Conservation (phyloP, 2,797 vertebrate genomes). For the Rhynchonycteris naso region DNA sequence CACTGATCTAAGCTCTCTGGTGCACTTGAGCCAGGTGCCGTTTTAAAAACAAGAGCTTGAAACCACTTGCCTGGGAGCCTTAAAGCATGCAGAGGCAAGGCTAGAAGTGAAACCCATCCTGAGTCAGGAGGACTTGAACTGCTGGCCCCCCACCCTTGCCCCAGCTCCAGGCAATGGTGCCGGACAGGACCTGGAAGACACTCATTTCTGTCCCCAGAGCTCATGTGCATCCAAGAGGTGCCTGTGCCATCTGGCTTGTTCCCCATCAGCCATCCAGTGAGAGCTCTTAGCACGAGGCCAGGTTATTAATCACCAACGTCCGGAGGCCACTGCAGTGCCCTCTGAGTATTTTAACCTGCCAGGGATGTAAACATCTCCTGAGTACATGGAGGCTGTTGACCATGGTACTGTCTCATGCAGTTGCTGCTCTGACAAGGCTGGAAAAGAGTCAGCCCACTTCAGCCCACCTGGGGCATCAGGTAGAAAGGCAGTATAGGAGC, state of each 20-base stretch:
- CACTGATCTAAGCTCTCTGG: accelerated
- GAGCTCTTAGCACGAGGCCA: background rate
- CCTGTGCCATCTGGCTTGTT: accelerated
- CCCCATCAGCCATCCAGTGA: background rate
- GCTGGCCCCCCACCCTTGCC: background rate
- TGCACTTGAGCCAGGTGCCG: background rate
- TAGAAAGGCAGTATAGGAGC: background rate
- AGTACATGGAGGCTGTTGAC: background rate
- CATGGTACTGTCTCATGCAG: background rate
- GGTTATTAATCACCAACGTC: background rate
- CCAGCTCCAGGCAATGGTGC: background rate
- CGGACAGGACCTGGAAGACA: background rate
- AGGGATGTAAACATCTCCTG: background rate
- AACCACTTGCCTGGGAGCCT: background rate
- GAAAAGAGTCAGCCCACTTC: background rate
- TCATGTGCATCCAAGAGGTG: background rate
- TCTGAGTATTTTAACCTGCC: background rate
- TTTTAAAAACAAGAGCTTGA: background rate
- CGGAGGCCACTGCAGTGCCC: background rate
- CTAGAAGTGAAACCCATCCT: background rate
- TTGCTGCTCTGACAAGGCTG: background rate
- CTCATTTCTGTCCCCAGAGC: background rate
- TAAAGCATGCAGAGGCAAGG: background rate
- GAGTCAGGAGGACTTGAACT: background rate
- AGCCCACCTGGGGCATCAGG: background rate